A percentile compares a stretch with the other conserved stretches of the same genome.
phyloP scores from a whole-genome alignment of 2,888 invertebrate species.

The Metacarcinus magister region DNA sequence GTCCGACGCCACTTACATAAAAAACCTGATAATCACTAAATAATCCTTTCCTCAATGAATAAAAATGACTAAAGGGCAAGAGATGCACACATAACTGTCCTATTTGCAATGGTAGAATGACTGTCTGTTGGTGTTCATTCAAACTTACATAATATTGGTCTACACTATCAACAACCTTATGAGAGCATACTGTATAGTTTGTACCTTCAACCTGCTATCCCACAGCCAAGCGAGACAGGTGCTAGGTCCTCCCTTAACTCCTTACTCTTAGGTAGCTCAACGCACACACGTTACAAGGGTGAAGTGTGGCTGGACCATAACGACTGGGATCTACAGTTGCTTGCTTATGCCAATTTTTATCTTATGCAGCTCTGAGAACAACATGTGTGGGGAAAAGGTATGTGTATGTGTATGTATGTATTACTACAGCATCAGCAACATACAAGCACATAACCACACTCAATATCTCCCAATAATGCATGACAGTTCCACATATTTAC shows the following conservation, averaged over 20 bases:
- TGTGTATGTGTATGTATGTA: neutral
- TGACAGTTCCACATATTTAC: neutral
- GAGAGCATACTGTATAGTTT: conserved; percentile 51
- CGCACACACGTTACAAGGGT: neutral
- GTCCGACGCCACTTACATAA: neutral
- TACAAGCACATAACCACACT: neutral
- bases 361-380: neutral
- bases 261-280: neutral
- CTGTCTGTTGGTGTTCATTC: conserved; percentile 35
- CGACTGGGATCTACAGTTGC: neutral
- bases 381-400: neutral
- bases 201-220: conserved; percentile 49
- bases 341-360: neutral
- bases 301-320: neutral
- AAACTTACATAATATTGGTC: conserved; percentile 44
- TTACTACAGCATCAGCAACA: neutral
- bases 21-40: neutral
- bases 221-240: neutral
- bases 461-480: neutral
- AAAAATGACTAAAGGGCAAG: neutral
- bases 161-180: conserved; percentile 35
- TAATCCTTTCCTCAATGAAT: neutral
- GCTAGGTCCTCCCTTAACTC: neutral
- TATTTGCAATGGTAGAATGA: neutral
- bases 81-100: neutral